Base-by-base conservation (phyloP, 1,140 invertebrate genomes). In the Halesus radiatus region DNA sequence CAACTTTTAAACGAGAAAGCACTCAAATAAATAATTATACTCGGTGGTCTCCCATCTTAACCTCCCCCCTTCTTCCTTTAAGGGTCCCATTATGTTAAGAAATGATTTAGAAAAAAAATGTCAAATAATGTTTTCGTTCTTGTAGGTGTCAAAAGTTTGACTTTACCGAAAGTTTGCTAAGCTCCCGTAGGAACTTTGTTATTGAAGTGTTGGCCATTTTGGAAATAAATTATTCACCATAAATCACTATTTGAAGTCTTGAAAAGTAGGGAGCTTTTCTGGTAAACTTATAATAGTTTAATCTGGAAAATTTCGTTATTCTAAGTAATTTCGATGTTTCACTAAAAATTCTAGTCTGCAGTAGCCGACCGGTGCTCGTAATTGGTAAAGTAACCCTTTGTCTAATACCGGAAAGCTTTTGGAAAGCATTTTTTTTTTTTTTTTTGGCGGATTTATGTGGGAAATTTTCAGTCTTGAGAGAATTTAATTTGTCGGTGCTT, bases 141-240 rank as follows among this genome's bases (percentile, higher is more conserved):
- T 6, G 5, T 32, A 7, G 32, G 32, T 32, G 32, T 3, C 6
- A 7, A 32, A 32, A 32, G 32, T 32, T 32, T 32, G 7, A 32
- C 4, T 32, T 32, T 32, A 32, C 32, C 3, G 6, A 3, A 32
- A 32, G 32, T 32, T 75, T 62, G 3, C 16, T 8, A 56, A 56
- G 29, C 26, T 32, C 16, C 7, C 16, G 20, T 10, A 4, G 32
- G 32, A 72, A 72, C 37, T 72, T 72, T 72, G 37, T 52, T 53
- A 72, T 72, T 72, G 68, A 72, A 72, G n/a, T 72, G 32, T 45
- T 72, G 45, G 68, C 68, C 68, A 72, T 52, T 72, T 72, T 72
- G 37, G 23, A 72, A 72, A 45, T 53, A 18, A 52, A 53, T 72
- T 72, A 72, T 53, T 72, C 45, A 23, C n/a, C 68, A 10, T 72